These are phyloP conservation scores for Venustaconcha ellipsiformis DNA, from an alignment of 1,140 invertebrate genomes.

Conservation along the genomic window DNA sequence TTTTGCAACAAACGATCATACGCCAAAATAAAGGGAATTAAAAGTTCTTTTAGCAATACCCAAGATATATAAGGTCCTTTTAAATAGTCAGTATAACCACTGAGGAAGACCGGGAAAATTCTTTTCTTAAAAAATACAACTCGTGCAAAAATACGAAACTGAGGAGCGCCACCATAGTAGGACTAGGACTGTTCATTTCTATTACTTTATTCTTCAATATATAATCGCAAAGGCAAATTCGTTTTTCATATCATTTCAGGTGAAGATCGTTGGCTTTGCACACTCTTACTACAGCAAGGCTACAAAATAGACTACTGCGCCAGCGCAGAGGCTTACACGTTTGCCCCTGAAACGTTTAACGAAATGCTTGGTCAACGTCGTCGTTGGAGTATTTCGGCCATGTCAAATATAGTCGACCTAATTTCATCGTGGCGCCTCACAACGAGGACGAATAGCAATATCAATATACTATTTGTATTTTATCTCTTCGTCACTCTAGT, in stretches of 20 bases:
- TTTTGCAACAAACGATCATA: too few relatives aligned
- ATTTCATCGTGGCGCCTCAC: conserved; percentile 73
- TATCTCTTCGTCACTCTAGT: conserved; percentile 79
- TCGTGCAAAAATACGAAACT: too few relatives aligned
- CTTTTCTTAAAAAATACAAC: too few relatives aligned
- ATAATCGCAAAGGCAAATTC: too few relatives aligned
- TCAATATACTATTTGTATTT: conserved; percentile 74
- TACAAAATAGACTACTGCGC: conserved; percentile 78
- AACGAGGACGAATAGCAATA: conserved; percentile 74
- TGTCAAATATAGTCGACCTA: conserved; percentile 78
- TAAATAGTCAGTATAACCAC: too few relatives aligned
- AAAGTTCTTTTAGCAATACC: too few relatives aligned
- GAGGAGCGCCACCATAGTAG: too few relatives aligned
- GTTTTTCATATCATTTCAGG: conserved; percentile 58
- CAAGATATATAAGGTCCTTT: too few relatives aligned
- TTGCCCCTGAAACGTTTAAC: conserved; percentile 74
- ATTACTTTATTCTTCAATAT: too few relatives aligned
- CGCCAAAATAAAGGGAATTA: too few relatives aligned
- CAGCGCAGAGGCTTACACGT: conserved; percentile 77
- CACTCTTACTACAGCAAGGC: conserved; percentile 75
- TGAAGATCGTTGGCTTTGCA: conserved; percentile 78
- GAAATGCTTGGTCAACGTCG: conserved; percentile 71
- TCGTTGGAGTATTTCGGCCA: conserved; percentile 77
- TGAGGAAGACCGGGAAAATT: too few relatives aligned
- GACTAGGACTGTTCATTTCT: too few relatives aligned